A percentile compares a stretch with the other conserved stretches of the same genome.
Evolutionary conservation across 2,113 vertebrate genomes (phyloP).

Genomic region (Morone saxatilis): DNA sequence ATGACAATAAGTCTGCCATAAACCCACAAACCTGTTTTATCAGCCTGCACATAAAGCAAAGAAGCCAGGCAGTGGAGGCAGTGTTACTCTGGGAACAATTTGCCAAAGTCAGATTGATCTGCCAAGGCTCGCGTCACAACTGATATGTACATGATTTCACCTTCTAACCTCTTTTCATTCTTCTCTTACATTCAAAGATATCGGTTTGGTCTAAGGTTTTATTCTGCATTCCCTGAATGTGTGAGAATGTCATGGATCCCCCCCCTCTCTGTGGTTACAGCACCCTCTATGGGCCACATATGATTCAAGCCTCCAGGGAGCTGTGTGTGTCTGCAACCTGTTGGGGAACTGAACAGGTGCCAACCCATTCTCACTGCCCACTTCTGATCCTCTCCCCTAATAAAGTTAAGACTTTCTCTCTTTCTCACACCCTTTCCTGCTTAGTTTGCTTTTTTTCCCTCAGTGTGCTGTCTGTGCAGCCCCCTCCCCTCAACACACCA

Average conservation of each 20-base stretch:
- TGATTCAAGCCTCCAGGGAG: background rate
- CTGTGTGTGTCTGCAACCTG: background rate
- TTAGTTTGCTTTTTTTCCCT: slow-evolving; percentile 6
- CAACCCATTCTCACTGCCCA: background rate
- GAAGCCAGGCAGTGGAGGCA: background rate
- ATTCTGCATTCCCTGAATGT: background rate
- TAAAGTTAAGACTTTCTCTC: background rate
- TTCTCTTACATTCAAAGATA: background rate
- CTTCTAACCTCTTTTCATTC: background rate
- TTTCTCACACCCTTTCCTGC: background rate
- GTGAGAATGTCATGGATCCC: too few species aligned
- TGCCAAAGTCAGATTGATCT: background rate
- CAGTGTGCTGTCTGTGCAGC: background rate
- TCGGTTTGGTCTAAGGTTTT: background rate
- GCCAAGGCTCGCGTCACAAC: background rate
- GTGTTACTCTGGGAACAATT: background rate
- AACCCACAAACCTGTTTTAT: background rate
- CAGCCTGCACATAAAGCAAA: background rate
- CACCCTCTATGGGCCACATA: slow-evolving; percentile 26
- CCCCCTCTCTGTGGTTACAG: background rate
- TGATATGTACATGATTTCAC: background rate
- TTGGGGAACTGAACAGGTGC: slow-evolving; percentile 35
- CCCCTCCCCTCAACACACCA: background rate
- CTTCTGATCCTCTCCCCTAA: background rate
- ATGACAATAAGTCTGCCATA: background rate